A percentile compares a stretch with the other conserved stretches of the same genome.
Conservation (phyloP, 2,797 vertebrate genomes). For the Microhierax caerulescens region DNA sequence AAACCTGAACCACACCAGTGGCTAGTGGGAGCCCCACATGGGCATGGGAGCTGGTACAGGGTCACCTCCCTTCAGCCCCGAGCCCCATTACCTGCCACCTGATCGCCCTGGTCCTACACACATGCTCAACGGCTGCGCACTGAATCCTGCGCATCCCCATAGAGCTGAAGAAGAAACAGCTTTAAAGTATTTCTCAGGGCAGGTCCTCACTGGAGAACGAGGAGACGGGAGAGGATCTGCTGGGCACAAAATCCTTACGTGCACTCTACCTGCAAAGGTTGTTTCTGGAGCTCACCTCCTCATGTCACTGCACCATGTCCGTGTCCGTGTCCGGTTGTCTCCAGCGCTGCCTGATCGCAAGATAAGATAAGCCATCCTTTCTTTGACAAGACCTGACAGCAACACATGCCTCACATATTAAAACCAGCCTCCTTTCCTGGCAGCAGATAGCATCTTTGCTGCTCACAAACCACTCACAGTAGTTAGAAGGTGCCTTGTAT, state of each 20-base stretch:
- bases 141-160: neutral
- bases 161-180: neutral
- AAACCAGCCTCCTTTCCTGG: neutral
- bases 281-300: neutral
- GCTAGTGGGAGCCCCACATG: neutral
- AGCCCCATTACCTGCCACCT: neutral
- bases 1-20: neutral
- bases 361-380: neutral
- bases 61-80: neutral
- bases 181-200: neutral
- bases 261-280: neutral
- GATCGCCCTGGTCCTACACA: neutral
- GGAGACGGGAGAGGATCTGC: neutral
- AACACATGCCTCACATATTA: neutral
- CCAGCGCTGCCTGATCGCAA: neutral
- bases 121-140: accelerated
- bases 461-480: neutral
- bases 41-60: neutral
- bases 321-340: neutral
- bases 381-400: slow-evolving; percentile 20
- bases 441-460: slow-evolving; percentile 22
- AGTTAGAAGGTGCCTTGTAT: slow-evolving; percentile 16
- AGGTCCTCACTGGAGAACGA: neutral
- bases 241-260: neutral
- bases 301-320: accelerated